Conservation (phyloP, 2,797 vertebrate genomes). For the Myiotriccus ornatus region DNA sequence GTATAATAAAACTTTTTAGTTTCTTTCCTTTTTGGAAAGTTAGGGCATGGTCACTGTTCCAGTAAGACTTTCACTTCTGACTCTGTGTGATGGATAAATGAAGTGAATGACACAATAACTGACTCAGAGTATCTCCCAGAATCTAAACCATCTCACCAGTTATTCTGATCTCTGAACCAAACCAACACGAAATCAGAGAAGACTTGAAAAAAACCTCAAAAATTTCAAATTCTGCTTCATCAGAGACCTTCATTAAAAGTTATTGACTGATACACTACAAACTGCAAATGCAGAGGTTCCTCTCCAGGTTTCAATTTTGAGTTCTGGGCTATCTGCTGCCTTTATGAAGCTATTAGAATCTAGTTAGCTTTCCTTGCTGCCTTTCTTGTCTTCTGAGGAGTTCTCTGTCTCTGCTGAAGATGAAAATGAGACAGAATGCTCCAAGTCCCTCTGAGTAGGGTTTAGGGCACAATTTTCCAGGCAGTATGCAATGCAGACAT, state of each 20-base stretch:
- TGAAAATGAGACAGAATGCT: not conserved
- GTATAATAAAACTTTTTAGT: not conserved
- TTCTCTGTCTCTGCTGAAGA: not conserved
- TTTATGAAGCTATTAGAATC: not conserved
- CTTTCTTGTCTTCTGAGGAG: not conserved
- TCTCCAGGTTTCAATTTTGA: not conserved
- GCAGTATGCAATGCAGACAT: not conserved
- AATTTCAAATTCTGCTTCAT: not conserved
- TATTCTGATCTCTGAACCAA: not conserved
- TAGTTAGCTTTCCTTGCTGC: not conserved
- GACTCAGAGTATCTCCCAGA: not conserved
- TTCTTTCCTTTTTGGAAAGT: not conserved
- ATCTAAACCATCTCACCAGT: not conserved
- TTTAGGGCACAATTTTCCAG: not conserved
- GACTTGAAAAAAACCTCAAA: not conserved
- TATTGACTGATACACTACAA: not conserved
- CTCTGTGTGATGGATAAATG: not conserved
- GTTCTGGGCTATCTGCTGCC: not conserved
- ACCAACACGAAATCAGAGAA: not conserved
- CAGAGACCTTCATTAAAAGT: not conserved
- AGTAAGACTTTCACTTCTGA: not conserved
- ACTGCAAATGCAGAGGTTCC: not conserved
- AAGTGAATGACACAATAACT: not conserved
- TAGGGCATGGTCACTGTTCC: not conserved
- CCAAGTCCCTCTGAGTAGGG: not conserved